A percentile compares a stretch with the other conserved stretches of the same genome.
Conservation (phyloP, 2,797 vertebrate species). For the Clarias pachynema region DNA sequence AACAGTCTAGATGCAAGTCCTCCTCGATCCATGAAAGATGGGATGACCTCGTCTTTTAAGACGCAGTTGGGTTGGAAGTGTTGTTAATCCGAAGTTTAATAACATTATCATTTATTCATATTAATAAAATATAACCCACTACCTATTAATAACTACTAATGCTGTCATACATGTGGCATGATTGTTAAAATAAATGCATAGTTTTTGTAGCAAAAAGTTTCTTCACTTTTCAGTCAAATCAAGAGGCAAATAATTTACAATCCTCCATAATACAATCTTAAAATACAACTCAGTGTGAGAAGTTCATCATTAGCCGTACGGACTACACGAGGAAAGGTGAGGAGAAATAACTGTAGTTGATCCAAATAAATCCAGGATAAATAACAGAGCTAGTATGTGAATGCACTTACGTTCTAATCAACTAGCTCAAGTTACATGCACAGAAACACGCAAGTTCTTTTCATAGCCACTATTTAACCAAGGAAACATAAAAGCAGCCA, state of each 20-base stretch:
- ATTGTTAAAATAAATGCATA: too few species aligned
- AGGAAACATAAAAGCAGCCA: background rate
- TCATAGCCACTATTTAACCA: background rate
- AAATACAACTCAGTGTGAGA: background rate
- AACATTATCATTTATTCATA: background rate
- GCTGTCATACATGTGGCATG: too few species aligned
- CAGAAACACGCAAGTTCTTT: background rate
- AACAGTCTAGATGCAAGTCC: too few species aligned
- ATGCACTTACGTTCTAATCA: background rate
- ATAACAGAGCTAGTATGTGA: background rate
- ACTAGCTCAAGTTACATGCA: background rate
- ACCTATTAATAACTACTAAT: too few species aligned
- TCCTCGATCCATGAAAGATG: too few species aligned
- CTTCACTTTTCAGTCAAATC: background rate
- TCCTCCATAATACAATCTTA: background rate
- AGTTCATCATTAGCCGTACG: background rate
- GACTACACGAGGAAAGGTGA: background rate
- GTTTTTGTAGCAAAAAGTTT: background rate
- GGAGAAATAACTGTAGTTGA: too few species aligned
- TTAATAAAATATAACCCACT: too few species aligned
- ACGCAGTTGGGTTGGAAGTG: background rate
- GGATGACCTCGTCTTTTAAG: background rate
- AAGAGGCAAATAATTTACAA: background rate
- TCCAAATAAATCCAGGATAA: background rate
- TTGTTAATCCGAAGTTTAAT: background rate